Conservation (phyloP, 2,797 vertebrate species). For the Sebastes aleutianus region DNA sequence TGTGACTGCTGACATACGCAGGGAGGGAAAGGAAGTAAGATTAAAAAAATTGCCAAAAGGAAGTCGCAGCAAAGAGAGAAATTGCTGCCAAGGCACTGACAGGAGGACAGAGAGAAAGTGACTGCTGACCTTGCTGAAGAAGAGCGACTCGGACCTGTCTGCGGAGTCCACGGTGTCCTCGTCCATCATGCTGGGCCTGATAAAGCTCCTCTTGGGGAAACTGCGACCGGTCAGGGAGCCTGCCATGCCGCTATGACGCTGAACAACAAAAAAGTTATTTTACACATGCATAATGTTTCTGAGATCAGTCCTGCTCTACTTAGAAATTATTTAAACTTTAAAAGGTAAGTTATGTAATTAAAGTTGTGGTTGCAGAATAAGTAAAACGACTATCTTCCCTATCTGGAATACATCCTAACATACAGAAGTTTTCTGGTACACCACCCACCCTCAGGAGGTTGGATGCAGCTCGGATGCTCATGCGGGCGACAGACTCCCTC, state of each 20-base stretch:
- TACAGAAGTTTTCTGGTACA: neutral
- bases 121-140: slow-evolving; percentile 94
- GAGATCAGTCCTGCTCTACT: neutral
- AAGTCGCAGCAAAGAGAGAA: neutral
- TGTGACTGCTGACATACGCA: neutral
- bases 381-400: neutral
- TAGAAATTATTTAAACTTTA: neutral
- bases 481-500: slow-evolving; percentile 93
- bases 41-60: neutral
- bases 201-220: slow-evolving; percentile 87
- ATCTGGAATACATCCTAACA: neutral
- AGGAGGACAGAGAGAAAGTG: accelerated
- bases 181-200: slow-evolving; percentile 89
- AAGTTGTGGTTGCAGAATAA: neutral
- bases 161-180: slow-evolving; percentile 90
- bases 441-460: slow-evolving; percentile 87
- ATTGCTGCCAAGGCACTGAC: neutral
- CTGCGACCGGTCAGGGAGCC: slow-evolving; percentile 77
- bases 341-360: neutral
- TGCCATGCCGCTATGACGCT: slow-evolving; percentile 89
- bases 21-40: neutral
- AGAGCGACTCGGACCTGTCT: slow-evolving; percentile 87
- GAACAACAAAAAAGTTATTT: neutral
- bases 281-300: neutral
- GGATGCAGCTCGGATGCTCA: slow-evolving; percentile 93